Conservation (phyloP, 2,797 vertebrate species). For the Chelmon rostratus region DNA sequence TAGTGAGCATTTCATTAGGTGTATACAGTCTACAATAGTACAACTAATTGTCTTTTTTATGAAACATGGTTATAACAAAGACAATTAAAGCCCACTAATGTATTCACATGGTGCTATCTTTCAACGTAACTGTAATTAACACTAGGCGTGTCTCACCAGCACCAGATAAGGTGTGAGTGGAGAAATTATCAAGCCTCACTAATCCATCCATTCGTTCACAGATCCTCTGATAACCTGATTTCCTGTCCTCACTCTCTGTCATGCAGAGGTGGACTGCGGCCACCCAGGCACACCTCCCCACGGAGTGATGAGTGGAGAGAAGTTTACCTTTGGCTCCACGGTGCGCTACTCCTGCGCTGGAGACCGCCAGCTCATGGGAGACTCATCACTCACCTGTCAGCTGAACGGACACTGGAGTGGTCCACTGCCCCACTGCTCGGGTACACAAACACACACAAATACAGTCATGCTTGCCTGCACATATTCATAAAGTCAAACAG, state of each 20-base stretch:
- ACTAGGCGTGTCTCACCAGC: background rate
- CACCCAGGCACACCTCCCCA: conserved; percentile 94
- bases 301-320: conserved; percentile 91
- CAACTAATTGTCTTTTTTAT: conserved; percentile 10
- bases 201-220: conserved; percentile 28
- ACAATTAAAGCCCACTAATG: background rate
- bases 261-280: conserved; percentile 95
- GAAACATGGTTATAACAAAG: conserved; percentile 8
- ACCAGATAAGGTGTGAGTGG: background rate
- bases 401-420: conserved; percentile 96
- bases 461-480: background rate
- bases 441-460: conserved; percentile 77
- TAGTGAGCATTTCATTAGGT: conserved; percentile 9
- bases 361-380: conserved; percentile 90
- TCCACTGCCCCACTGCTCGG: conserved; percentile 97
- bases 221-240: conserved; percentile 25
- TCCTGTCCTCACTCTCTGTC: conserved; percentile 23
- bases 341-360: conserved; percentile 93
- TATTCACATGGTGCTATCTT: background rate
- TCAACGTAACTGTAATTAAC: background rate
- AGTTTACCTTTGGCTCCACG: conserved; percentile 94
- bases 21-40: background rate
- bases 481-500: background rate
- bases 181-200: conserved; percentile 10
- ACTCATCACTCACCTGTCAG: conserved; percentile 92